These are phyloP conservation scores for Mamestra brassicae DNA, from an alignment of 2,888 invertebrate species.

Conservation along the genomic window DNA sequence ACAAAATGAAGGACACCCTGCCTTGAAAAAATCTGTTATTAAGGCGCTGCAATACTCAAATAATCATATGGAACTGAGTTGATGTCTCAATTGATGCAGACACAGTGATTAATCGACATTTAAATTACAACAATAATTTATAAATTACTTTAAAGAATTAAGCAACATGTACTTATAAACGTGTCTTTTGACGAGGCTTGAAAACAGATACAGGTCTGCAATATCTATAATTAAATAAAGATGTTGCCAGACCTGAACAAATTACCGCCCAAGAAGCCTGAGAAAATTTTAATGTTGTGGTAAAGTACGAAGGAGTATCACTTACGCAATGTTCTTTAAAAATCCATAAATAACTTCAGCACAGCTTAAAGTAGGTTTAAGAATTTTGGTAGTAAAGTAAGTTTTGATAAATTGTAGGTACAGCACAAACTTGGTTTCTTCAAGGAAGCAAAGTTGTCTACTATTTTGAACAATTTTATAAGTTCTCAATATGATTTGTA, in stretches of 20 bases:
- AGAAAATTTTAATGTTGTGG: slow-evolving; percentile 1
- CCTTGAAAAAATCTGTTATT: neutral
- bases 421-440: neutral
- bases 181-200: neutral
- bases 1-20: neutral
- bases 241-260: neutral
- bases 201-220: neutral
- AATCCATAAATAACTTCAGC: neutral
- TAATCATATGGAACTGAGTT: neutral
- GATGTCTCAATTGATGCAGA: neutral
- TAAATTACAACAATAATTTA: neutral
- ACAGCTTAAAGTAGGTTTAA: neutral
- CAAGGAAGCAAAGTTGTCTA: neutral
- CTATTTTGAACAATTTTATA: neutral
- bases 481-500: too few relatives aligned
- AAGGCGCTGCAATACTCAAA: neutral
- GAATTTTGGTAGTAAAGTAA: too few relatives aligned
- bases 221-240: slow-evolving; percentile 35
- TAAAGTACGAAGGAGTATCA: neutral
- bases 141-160: neutral
- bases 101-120: neutral
- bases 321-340: neutral
- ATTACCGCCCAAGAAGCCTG: slow-evolving; percentile 11
- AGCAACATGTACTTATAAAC: neutral
- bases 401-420: neutral